Conservation (phyloP, 2,888 invertebrate genomes). For the Piscicola geometra region DNA sequence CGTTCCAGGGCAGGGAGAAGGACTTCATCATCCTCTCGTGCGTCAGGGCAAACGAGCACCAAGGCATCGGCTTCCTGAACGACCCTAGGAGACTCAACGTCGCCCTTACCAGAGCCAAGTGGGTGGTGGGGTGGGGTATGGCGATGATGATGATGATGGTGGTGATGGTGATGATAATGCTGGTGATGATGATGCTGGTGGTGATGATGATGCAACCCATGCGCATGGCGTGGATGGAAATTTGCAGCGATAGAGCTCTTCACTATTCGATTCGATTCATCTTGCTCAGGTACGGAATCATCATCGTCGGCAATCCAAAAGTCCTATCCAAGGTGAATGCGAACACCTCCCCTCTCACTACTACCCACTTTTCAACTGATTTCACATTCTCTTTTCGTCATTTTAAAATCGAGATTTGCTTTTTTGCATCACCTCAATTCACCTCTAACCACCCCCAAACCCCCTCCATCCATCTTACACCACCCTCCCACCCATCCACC, state of each 20-base stretch:
- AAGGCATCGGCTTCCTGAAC: constrained; percentile 96
- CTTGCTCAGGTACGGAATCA: constrained; percentile 72
- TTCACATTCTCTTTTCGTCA: too few relatives aligned
- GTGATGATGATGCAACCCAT: background rate
- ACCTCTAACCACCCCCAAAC: too few relatives aligned
- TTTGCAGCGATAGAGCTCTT: background rate
- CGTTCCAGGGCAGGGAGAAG: constrained; percentile 97
- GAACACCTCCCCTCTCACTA: too few relatives aligned
- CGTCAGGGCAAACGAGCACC: constrained; percentile 95
- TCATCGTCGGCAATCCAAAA: constrained; percentile 97
- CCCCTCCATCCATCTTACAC: too few relatives aligned
- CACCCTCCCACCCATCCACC: too few relatives aligned
- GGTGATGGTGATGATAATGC: background rate
- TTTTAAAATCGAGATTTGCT: too few relatives aligned
- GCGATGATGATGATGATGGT: background rate
- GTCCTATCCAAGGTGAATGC: constrained; percentile 83
- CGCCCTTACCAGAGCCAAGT: constrained; percentile 89
- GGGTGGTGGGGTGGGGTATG: constrained; percentile 42
- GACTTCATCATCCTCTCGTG: constrained; percentile 99
- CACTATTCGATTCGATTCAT: too few relatives aligned
- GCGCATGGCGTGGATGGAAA: background rate
- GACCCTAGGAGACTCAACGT: constrained; percentile 96
- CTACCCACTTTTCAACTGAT: too few relatives aligned
- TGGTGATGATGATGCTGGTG: background rate
- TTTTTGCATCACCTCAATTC: too few relatives aligned